phyloP scores from a whole-genome alignment of 2,113 vertebrate species.

The Pygoscelis antarcticus region DNA sequence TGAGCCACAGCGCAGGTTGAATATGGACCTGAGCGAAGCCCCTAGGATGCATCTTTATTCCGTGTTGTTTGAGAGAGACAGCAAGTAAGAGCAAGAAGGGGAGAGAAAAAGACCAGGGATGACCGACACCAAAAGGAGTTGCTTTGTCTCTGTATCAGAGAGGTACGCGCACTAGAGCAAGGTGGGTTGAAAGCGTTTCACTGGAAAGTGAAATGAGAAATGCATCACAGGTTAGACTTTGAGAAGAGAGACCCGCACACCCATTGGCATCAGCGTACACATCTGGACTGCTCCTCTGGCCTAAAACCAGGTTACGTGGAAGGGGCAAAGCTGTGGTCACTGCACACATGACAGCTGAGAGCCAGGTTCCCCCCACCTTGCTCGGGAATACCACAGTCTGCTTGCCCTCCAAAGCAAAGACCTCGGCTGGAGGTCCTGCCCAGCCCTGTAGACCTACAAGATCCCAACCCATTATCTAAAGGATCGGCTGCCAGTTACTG shows the following conservation, averaged over 20 bases:
- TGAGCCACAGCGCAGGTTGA: neutral
- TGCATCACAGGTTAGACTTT: neutral
- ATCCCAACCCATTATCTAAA: neutral
- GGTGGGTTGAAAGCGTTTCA: neutral
- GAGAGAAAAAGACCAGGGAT: neutral
- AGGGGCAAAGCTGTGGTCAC: neutral
- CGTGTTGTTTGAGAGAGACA: neutral
- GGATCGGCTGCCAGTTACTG: neutral
- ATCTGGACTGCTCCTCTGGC: neutral
- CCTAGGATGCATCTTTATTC: neutral
- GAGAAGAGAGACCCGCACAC: neutral
- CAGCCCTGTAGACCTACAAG: neutral
- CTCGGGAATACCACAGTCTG: neutral
- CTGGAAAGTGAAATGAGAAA: neutral
- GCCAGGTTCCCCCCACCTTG: neutral
- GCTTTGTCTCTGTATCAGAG: neutral
- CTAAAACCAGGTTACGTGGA: neutral
- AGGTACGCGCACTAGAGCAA: neutral
- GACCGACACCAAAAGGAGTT: neutral
- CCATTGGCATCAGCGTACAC: neutral
- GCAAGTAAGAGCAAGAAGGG: neutral
- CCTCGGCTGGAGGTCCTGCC: neutral
- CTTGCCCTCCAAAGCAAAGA: neutral
- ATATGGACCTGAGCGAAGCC: neutral
- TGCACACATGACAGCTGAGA: neutral